Base-by-base conservation (phyloP, 1,140 invertebrate genomes). In the Danaus melanippus region DNA sequence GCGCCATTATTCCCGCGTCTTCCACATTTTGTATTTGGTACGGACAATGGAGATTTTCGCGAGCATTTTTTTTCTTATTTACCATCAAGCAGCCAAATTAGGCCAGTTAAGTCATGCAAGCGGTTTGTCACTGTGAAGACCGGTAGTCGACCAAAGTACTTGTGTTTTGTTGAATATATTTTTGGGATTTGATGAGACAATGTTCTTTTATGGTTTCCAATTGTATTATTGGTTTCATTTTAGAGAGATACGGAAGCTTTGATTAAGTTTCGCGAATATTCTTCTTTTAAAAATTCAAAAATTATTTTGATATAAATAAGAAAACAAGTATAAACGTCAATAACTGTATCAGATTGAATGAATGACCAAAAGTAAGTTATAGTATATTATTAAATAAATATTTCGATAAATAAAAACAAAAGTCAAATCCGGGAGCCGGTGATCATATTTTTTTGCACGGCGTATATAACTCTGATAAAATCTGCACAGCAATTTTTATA, bases 11-110 rank as follows among this genome's bases (percentile, higher is more conserved):
- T 81, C 71, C 74, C 71, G 69, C 68, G 70, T 76, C 76, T 84
- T 80, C 78, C 80, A 83, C 74, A 70, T 84, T 84, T 84, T 79
- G 67, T 76, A 81, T 84, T 81, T 83, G 69, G 74, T 75, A 77
- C 64, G 75, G 63, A 82, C 79, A 83, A 81, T 83, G 77, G 71
- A 67, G 59, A 67, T 69, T 76, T 74, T 68, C 63, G 58, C 62
- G 63, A 51, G 60, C 61, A 65, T 56, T 71, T 71, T 60, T 69
- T 66, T 68, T 40, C 21, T 32, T 32, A 57, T 56, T 62, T 66
- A 67, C 52, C 54, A 32, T 43, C 57, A 58, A 53, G 43, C 61
- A 57, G 21, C 74, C 71, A 79, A 84, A 78, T 78, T 77, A 70
- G 69, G 71, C 66, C 67, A 66, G 62, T 69, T 72, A 66, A 74